These are phyloP conservation scores for Ochotona curzoniae DNA, from an alignment of 2,113 vertebrate species.

Conservation along the genomic window DNA sequence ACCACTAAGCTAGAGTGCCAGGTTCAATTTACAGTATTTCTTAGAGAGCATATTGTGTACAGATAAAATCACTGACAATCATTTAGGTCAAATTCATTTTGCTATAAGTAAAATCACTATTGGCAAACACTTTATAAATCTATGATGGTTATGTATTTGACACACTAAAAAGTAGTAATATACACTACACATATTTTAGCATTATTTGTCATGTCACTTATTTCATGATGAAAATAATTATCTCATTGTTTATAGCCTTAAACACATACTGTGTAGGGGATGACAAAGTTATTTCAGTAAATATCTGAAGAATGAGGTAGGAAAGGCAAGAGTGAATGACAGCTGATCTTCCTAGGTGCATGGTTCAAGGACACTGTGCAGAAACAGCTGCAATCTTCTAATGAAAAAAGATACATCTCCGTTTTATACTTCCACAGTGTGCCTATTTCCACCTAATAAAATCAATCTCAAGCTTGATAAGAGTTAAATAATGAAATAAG, in stretches of 20 bases:
- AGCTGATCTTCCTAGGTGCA: neutral
- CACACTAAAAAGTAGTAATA: neutral
- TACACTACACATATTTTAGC: neutral
- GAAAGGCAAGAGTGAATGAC: neutral
- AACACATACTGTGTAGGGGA: neutral
- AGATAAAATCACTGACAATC: neutral
- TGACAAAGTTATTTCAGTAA: neutral
- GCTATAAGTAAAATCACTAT: neutral
- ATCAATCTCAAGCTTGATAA: neutral
- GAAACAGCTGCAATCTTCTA: neutral
- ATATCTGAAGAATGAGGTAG: neutral
- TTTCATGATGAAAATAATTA: neutral
- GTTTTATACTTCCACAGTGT: neutral
- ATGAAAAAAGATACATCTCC: neutral
- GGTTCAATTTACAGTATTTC: neutral
- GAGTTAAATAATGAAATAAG: neutral
- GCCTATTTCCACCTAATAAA: neutral
- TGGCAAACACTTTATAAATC: neutral
- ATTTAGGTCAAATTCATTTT: neutral
- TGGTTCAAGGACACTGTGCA: neutral
- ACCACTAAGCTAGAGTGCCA: too few relatives aligned
- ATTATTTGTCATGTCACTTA: neutral
- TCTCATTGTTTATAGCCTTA: neutral
- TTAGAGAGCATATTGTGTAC: neutral
- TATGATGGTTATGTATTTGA: neutral